Evolutionary conservation across 1,140 invertebrate species (phyloP).

Genomic region (Zaprionus ghesquierei): DNA sequence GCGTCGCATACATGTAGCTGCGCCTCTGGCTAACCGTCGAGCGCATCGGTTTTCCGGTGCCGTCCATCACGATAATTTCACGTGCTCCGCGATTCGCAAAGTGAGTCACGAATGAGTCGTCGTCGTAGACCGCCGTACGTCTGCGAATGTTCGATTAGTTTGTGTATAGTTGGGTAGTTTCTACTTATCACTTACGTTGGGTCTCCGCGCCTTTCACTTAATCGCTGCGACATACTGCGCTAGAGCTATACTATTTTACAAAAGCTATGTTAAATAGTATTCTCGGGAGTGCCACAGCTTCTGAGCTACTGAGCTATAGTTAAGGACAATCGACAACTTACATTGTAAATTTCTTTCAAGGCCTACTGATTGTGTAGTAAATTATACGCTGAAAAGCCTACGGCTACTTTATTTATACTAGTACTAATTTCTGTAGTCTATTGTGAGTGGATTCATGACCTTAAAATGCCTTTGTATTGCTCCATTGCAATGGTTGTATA

Average conservation of each 20-base stretch:
- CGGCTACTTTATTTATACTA: too few relatives aligned
- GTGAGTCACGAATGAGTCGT: conserved; percentile 45
- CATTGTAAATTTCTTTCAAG: background rate
- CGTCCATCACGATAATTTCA: conserved; percentile 58
- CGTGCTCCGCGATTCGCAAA: conserved; percentile 41
- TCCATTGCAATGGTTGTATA: too few relatives aligned
- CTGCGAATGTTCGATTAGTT: conserved; percentile 1
- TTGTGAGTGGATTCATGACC: too few relatives aligned
- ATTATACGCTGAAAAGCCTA: too few relatives aligned
- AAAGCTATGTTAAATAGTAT: too few relatives aligned
- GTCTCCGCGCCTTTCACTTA: too few relatives aligned
- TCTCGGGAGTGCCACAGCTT: too few relatives aligned
- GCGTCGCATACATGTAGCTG: conserved; percentile 4
- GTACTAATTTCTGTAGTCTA: too few relatives aligned
- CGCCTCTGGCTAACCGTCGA: conserved; percentile 46
- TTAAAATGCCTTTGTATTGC: too few relatives aligned
- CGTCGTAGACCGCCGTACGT: conserved; percentile 32
- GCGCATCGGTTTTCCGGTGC: conserved; percentile 30
- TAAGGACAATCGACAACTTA: background rate
- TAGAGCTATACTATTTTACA: too few relatives aligned
- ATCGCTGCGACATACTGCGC: too few relatives aligned
- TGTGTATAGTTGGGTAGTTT: background rate
- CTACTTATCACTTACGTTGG: background rate
- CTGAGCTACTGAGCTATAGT: too few relatives aligned
- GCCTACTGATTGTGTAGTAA: background rate